These are phyloP conservation scores for Epinephelus awoara DNA, from an alignment of 2,797 vertebrate species.

Conservation along the genomic window DNA sequence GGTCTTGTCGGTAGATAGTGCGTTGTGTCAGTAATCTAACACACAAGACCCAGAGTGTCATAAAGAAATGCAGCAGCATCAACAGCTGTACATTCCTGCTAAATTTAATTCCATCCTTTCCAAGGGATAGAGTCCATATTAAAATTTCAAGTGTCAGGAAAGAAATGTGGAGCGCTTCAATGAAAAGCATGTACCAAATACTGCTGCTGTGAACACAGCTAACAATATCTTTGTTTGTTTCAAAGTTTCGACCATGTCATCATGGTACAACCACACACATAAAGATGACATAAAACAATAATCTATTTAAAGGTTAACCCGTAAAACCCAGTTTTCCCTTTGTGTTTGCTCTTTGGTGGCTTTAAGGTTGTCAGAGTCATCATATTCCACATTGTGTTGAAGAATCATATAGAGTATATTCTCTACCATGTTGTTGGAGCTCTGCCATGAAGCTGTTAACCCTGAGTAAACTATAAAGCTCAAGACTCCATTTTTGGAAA, in stretches of 20 bases:
- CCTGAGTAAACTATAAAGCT: no score
- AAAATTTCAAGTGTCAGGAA: slow-evolving; percentile 45
- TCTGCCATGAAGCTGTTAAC: not conserved
- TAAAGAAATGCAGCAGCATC: slow-evolving; percentile 19
- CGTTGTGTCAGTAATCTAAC: not conserved
- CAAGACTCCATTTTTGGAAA: no score
- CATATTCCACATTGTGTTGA: not conserved
- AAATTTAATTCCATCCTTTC: slow-evolving; percentile 18
- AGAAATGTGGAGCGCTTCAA: slow-evolving; percentile 18
- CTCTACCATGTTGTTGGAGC: not conserved
- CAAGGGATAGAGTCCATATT: not conserved
- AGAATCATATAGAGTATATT: not conserved
- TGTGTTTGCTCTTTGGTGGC: not conserved
- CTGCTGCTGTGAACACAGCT: not conserved
- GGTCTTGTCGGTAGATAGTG: no score
- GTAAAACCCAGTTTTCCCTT: not conserved
- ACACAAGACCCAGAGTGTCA: not conserved
- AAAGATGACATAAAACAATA: not conserved
- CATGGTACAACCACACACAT: not conserved
- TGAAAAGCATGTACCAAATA: not conserved
- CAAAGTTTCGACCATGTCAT: not conserved
- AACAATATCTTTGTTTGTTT: not conserved
- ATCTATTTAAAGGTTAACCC: not conserved
- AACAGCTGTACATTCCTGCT: slow-evolving; percentile 5
- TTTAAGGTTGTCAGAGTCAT: not conserved